Evolutionary conservation across 2,888 invertebrate genomes (phyloP), one percentile per base, ranked within the genome.

Genomic region (Tetheella fluctuosa): DNA sequence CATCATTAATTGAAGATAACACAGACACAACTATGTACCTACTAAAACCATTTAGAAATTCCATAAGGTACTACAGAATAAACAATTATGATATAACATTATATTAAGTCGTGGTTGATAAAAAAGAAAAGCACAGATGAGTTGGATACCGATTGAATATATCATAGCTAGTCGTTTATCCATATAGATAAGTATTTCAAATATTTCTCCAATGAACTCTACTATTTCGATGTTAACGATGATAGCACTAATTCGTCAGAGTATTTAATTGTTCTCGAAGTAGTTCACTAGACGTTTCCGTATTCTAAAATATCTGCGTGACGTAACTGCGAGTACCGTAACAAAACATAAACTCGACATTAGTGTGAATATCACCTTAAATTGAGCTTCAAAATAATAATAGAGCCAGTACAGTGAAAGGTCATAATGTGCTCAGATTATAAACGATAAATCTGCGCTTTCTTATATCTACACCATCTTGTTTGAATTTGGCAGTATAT

Each of bases 321-420:
- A 34, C 13, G 55, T 37, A 55, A 55, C 34, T 34, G 34, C 55
- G 34, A n/a, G 17, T 37, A 55, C 37, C 55, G 55, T 23, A 34
- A 55, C 23, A 55, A 28, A 55, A 55, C 55, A 55, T 54, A 54
- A 54, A 54, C 34, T 34, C 34, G 30, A 54, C 34, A 54, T 55
- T 55, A 55, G 34, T 34, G 48, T 48, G 48, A 48, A 48, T 20
- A 48, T 7, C 34, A 34, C 34, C 20, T 34, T 37, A 34, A 20
- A 55, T 55, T 34, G 20, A 55, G 55, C 55, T 37, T 34, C 20
- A 55, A 23, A 55, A 34, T 55, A 55, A 55, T 55, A 34, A 34
- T 34, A 34, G 55, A 55, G 55, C 55, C 61, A 57, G 58, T 70
- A 62, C 56, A 58, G 76, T 75, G 73, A 76, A 71, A 73, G 76